Conservation (phyloP, 1,140 invertebrate genomes). For the Lepidurus apus region DNA sequence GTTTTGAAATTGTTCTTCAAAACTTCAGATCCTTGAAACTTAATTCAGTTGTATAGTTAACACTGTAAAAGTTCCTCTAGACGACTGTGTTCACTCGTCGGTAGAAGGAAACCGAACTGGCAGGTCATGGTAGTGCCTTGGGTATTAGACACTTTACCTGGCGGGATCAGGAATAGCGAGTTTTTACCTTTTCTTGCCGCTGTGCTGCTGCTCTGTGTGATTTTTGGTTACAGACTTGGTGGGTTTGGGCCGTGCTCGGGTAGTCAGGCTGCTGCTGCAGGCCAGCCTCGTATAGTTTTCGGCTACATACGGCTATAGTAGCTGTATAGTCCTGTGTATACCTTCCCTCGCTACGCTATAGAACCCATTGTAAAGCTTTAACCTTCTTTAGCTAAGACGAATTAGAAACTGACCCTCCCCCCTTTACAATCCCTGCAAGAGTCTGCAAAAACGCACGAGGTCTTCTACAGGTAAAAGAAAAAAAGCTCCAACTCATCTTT, state of each 20-base stretch:
- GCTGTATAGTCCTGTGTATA: neutral
- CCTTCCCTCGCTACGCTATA: neutral
- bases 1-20: too few relatives aligned
- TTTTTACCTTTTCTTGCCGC: neutral
- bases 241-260: neutral
- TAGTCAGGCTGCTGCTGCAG: slow-evolving; percentile 20
- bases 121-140: slow-evolving; percentile 11
- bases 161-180: neutral
- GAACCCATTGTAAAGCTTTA: neutral
- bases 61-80: neutral
- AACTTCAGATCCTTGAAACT: too few relatives aligned
- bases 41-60: too few relatives aligned
- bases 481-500: slow-evolving; percentile 5
- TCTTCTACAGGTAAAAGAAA: neutral
- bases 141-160: slow-evolving; percentile 6
- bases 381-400: neutral
- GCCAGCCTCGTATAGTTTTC: neutral
- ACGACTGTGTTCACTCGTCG: neutral
- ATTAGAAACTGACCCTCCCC: neutral
- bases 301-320: neutral
- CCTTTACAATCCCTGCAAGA: neutral
- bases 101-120: neutral
- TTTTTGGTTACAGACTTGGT: neutral
- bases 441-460: neutral
- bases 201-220: neutral